Evolutionary conservation across 2,113 vertebrate genomes (phyloP).

Genomic region (Dasypus novemcinctus): DNA sequence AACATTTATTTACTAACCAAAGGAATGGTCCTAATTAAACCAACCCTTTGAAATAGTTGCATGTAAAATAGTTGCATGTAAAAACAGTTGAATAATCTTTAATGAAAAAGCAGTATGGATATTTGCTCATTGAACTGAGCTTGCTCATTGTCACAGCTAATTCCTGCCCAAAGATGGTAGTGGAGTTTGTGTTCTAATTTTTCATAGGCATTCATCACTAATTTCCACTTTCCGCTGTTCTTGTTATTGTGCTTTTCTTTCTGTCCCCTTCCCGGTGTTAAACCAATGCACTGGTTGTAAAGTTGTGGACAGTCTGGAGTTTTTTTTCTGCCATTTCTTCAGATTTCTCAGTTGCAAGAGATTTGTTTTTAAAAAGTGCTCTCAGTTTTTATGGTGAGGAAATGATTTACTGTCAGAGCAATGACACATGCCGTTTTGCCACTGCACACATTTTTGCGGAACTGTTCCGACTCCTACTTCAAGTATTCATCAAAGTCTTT

Average conservation of each 20-base stretch:
- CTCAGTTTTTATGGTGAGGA: conserved; percentile 78
- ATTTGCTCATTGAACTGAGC: conserved; percentile 73
- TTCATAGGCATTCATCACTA: conserved; percentile 80
- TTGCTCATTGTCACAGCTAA: conserved; percentile 44
- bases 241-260: conserved; percentile 79
- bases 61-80: conserved; percentile 61
- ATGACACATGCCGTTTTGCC: conserved; percentile 80
- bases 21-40: conserved; percentile 68
- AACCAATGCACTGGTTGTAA: conserved; percentile 76
- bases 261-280: conserved; percentile 79
- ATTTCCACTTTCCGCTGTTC: conserved; percentile 77
- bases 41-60: conserved; percentile 45
- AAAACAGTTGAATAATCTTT: conserved; percentile 75
- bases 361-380: conserved; percentile 80
- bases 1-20: conserved; percentile 63
- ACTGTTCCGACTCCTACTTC: background rate
- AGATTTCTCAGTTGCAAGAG: conserved; percentile 66
- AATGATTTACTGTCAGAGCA: conserved; percentile 70
- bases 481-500: no score
- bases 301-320: no score
- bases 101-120: conserved; percentile 55
- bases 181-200: conserved; percentile 71
- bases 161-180: conserved; percentile 18
- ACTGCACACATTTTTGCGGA: background rate
- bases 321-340: conserved; percentile 82